Percentiles rank a stretch among this genome's conserved stretches.
Conservation (phyloP, 2,113 vertebrate species). For the Xenus cinereus region DNA sequence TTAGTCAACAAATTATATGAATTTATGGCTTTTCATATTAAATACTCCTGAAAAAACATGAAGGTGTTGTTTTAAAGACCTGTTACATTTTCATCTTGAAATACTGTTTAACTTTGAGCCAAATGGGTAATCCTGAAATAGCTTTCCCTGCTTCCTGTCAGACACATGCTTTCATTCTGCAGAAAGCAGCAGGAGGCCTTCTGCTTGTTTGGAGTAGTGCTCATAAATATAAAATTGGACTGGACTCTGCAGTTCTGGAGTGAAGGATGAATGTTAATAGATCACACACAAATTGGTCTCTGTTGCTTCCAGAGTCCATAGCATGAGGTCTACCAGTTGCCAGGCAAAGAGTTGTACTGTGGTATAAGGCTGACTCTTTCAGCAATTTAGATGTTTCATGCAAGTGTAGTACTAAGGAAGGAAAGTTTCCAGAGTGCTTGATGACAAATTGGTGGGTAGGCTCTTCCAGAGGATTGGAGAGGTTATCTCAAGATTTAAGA, state of each 20-base stretch:
- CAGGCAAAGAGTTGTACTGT: neutral
- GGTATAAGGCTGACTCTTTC: neutral
- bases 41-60: neutral
- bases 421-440: neutral
- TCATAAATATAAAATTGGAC: slow-evolving; percentile 21
- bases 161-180: slow-evolving; percentile 21
- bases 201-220: slow-evolving; percentile 20
- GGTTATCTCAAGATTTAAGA: neutral
- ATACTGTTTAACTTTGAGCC: slow-evolving; percentile 28
- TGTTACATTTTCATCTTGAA: slow-evolving; percentile 12
- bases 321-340: neutral
- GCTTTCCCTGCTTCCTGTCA: slow-evolving; percentile 31
- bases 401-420: neutral
- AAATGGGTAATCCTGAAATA: slow-evolving; percentile 41
- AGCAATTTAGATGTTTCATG: neutral
- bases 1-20: neutral
- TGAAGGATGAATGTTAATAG: neutral
- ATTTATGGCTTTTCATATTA: neutral
- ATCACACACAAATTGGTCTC: neutral
- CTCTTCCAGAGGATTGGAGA: neutral
- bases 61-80: slow-evolving; percentile 1
- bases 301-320: neutral
- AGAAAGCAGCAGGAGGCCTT: slow-evolving; percentile 23
- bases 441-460: neutral
- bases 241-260: neutral